Evolutionary conservation across 2,113 vertebrate species (phyloP), one percentile per base, ranked within the genome.

Genomic region (Cacatua alba): DNA sequence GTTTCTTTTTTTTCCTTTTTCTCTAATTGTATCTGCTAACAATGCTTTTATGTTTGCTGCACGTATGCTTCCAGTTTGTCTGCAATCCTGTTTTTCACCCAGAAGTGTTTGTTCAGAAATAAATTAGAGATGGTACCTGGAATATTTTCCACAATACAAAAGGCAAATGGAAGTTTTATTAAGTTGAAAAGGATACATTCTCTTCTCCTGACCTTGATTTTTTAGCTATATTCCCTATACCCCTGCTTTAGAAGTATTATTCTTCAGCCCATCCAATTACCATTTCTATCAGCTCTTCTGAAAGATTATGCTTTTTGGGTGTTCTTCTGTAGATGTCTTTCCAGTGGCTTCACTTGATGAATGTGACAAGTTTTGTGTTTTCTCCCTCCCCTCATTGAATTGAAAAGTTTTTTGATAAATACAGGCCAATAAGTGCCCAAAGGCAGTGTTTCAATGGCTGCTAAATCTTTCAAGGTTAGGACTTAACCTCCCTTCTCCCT

Each of bases 341-440:
- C 99, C 99, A 99, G 99, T 99, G 99, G 99, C 98, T 99, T 99
- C 99, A 99, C 99, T 99, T 98, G 99, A 98, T 99, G 99, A 99
- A 99, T 99, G 99, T 99, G 99, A 99, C 99, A 99, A 99, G 99
- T 99, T 99, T 99, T 99, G 99, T 99, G 99, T 99, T 98, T 98
- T 97, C 98, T 98, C 98, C 98, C 98, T 98, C 98, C 98, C 98
- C 97, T 99, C 98, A 99, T 98, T 99, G 99, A 99, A 99, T 99
- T 98, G 98, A 98, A 99, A 99, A 99, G 98, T 99, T 99, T 99
- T 98, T 98, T 98, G 94, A 98, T 98, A 98, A 96, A 98, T 98
- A 98, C 98, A 98, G 98, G 98, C 98, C 98, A 98, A 99, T 99
- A 99, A 99, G 99, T 99, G 99, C 99, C 98, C 98, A 99, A 98